Conservation (phyloP, 2,797 vertebrate genomes). For the Labeo calbasu region DNA sequence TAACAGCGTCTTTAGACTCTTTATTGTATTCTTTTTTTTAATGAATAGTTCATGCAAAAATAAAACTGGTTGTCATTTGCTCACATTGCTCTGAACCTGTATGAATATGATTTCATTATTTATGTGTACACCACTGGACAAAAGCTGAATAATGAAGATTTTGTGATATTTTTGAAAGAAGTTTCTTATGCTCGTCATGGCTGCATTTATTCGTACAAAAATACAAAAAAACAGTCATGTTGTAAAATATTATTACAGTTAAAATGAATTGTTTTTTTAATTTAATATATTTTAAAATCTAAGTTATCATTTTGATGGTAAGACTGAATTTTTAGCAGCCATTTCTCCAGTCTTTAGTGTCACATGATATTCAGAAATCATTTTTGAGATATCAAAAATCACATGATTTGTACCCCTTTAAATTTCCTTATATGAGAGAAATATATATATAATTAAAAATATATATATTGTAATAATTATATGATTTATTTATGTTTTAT, state of each 20-base stretch:
- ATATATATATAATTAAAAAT: too few relatives aligned
- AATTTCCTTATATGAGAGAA: too few relatives aligned
- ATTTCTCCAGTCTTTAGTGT: not conserved
- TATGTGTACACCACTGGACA: not conserved
- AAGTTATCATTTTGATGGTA: too few relatives aligned
- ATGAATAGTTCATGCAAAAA: not conserved
- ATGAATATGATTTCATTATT: not conserved
- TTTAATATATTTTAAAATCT: not conserved
- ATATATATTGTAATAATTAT: too few relatives aligned
- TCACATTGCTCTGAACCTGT: not conserved
- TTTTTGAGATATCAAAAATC: too few relatives aligned
- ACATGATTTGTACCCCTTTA: too few relatives aligned
- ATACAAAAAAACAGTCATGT: not conserved
- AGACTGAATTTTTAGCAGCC: not conserved
- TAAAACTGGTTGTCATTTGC: not conserved
- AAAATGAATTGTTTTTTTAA: not conserved
- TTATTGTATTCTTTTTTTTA: not conserved
- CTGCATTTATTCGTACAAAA: not conserved
- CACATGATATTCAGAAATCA: not conserved
- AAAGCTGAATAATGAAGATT: not conserved
- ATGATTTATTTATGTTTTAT: too few relatives aligned
- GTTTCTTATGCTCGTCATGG: not conserved
- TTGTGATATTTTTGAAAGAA: not conserved
- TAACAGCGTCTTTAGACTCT: not conserved
- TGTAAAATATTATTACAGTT: not conserved